These are phyloP conservation scores for Nyctibius bracteatus DNA, from an alignment of 2,113 vertebrate species.

Conservation along the genomic window DNA sequence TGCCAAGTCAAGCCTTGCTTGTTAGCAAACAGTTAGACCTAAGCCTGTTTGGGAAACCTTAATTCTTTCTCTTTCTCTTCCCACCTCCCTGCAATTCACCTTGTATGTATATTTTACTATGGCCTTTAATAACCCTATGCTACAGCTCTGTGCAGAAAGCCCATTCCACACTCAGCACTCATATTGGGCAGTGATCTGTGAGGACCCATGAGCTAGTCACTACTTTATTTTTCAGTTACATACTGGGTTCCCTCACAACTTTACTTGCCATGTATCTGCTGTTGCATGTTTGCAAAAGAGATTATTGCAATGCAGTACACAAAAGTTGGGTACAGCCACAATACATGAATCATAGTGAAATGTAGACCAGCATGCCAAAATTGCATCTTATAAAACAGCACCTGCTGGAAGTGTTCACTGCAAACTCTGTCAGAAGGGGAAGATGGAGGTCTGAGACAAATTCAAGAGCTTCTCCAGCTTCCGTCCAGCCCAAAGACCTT, in stretches of 20 bases:
- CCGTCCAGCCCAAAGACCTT: background rate
- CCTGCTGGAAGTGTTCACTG: background rate
- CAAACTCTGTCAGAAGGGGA: background rate
- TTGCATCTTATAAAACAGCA: background rate
- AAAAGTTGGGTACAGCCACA: background rate
- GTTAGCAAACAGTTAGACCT: slow-evolving; percentile 32
- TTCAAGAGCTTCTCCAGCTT: background rate
- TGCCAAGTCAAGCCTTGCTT: slow-evolving; percentile 15
- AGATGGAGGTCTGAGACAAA: background rate
- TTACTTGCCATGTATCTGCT: background rate
- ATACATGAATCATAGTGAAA: background rate
- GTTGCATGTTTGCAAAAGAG: background rate
- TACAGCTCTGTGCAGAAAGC: background rate
- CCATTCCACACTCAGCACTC: background rate
- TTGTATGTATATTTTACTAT: background rate
- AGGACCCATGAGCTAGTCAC: background rate
- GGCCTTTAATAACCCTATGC: background rate
- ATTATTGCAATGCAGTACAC: background rate
- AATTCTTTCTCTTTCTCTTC: background rate
- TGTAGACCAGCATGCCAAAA: background rate
- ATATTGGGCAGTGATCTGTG: background rate
- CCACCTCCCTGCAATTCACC: background rate
- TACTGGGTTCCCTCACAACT: background rate
- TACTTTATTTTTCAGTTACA: background rate
- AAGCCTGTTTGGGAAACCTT: background rate